phyloP scores from a whole-genome alignment of 2,113 vertebrate species.

The Lutjanus erythropterus region DNA sequence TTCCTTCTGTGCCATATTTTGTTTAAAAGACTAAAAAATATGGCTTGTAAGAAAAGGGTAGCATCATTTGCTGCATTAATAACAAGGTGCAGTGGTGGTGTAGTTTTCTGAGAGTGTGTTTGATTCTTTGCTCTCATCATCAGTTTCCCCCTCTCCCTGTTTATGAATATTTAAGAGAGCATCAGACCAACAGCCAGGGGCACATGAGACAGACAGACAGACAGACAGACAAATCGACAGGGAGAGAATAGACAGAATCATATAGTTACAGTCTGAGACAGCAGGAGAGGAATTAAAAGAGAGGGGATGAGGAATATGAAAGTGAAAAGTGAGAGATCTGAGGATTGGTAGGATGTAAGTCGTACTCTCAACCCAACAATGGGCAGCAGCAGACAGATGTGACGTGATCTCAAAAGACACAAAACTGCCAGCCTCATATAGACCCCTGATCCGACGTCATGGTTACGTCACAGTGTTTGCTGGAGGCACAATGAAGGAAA shows the following conservation, averaged over 20 bases:
- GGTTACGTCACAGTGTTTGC: too few relatives aligned
- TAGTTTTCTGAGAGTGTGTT: neutral
- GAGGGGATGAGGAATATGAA: neutral
- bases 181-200: conserved; percentile 56
- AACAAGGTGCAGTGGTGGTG: neutral
- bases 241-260: conserved; percentile 1
- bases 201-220: conserved; percentile 10
- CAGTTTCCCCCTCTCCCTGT: conserved; percentile 37
- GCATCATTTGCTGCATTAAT: neutral
- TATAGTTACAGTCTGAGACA: conserved; percentile 33
- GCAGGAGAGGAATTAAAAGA: conserved; percentile 16
- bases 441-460: too few relatives aligned
- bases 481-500: too few relatives aligned
- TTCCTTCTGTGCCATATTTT: neutral
- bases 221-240: too few relatives aligned
- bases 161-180: conserved; percentile 69
- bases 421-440: too few relatives aligned
- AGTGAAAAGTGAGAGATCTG: conserved; percentile 15
- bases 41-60: neutral
- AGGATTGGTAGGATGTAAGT: conserved; percentile 12
- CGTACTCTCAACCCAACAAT: neutral
- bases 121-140: conserved; percentile 27
- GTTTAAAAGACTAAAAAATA: neutral
- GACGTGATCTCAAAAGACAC: too few relatives aligned
- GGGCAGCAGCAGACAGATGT: neutral